Evolutionary conservation across 2,888 invertebrate genomes (phyloP).

Genomic region (Molanna angustata): DNA sequence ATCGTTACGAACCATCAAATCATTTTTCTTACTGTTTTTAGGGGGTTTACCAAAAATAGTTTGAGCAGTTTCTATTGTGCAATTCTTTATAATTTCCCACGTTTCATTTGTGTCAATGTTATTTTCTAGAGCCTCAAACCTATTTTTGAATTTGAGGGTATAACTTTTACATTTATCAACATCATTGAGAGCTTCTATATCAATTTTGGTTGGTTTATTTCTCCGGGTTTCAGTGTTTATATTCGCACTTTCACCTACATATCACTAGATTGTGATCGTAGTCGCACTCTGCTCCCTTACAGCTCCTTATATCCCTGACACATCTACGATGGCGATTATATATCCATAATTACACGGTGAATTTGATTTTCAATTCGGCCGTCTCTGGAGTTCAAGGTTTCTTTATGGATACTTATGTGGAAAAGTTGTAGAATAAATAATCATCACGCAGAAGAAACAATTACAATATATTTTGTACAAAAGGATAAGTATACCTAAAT

Average conservation of each 20-base stretch:
- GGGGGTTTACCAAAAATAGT: too few relatives aligned
- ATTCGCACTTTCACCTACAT: neutral
- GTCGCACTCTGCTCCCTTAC: neutral
- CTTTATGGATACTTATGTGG: constrained; percentile 2
- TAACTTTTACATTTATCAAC: neutral
- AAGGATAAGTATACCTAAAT: too few relatives aligned
- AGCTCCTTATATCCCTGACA: neutral
- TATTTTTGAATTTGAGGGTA: neutral
- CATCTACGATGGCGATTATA: constrained; percentile 1
- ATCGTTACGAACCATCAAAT: too few relatives aligned
- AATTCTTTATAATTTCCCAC: neutral
- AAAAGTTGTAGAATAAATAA: too few relatives aligned
- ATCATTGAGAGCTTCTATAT: neutral
- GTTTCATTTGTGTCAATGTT: neutral
- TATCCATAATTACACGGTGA: neutral
- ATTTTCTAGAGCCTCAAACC: neutral
- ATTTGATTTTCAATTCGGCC: neutral
- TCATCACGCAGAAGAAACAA: too few relatives aligned
- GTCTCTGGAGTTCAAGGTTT: constrained; percentile 6
- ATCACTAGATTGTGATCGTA: neutral
- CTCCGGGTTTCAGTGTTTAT: neutral
- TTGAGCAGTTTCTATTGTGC: neutral
- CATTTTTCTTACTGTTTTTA: too few relatives aligned
- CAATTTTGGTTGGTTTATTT: neutral
- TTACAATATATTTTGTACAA: too few relatives aligned